Evolutionary conservation across 2,113 vertebrate genomes (phyloP), one percentile per base, ranked within the genome.

Genomic region (Romanogobio albipinnatus): DNA sequence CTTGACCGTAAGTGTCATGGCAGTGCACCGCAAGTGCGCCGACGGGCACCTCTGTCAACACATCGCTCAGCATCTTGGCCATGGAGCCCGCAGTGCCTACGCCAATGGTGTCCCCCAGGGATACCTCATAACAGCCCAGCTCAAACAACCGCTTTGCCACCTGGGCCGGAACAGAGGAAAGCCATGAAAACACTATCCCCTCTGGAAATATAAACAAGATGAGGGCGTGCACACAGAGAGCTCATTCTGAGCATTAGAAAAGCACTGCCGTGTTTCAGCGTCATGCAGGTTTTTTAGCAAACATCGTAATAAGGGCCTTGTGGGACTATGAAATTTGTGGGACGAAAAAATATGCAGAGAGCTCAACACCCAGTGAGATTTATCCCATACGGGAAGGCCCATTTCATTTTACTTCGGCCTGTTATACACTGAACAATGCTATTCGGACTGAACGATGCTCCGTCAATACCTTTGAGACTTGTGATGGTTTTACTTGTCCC

Each of bases 1-100:
- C 97, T 90, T 99, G 97, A 17, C 98, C 97, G 0, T 98, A 99
- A 0, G 97, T 99, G 92, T 99, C 97, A 73, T 98, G 97, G 90
- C 97, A 99, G 91, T 99, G 97, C 90, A 98, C 96, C 9, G 97
- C 97, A 47, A 98, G 91, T 33, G 95, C 95, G 1, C 85, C 88
- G 61, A 92, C 45, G 58, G 97, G 97, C 58, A 99, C 94, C 90
- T 97, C 97, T 84, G 95, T 95, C 93, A 95, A 94, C 88, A 99
- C 96, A 81, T 91, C 93, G 90, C 95, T 95, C 91, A 99, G 89
- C 96, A 98, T 95, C 89, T 90, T 95, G 49, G 89, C 94, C 96
- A 98, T 97, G 88, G 96, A 96, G 47, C 97, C 97, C 15, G 97
- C 96, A 0, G 96, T 98, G 33, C 97, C 98, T 71, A 97, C 93